Evolutionary conservation across 1,140 invertebrate genomes (phyloP), one percentile per base, ranked within the genome.

Genomic region (Bilobella aurantiaca): DNA sequence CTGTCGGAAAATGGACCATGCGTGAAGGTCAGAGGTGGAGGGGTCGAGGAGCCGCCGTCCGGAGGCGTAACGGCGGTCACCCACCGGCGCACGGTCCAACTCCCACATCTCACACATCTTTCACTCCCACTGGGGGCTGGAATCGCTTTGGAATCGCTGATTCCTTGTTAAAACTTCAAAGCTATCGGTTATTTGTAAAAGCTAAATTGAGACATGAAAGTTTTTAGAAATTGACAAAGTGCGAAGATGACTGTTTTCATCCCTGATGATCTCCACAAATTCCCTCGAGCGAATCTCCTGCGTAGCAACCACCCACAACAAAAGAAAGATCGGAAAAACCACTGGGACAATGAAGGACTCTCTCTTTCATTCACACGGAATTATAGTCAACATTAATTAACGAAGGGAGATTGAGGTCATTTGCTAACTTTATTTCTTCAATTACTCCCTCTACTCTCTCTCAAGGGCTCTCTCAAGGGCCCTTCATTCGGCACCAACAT

Each of bases 1-100:
- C 85, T 96, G 93, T 74, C 92, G 86, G 79, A 94, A 96, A 75
- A 96, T 94, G 60, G 90, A 93, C 93, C 93, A 96, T 57, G 92
- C 92, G 77, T 96, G 92, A 61, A 95, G 81, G 78, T 96, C 91
- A 75, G 94, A 91, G 29, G 88, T 90, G 0, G 85, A 81, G 42
- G 82, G 79, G 65, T 31, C 57, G 32, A 42, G 16, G 8, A 42
- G 42, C 63, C 37, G 61, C 23, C 62, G 21, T 18, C 61, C 32
- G 3, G 67, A 62, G 27, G 29, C 46, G 42, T 64, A 62, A 59
- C 56, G 65, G 31, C 31, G 53, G 32, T 69, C 58, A 58, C n/a
- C 62, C 53, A 49, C 58, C 25, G 59, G 23, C 25, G 84, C 78
- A 75, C 83, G 82, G 76, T 82, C 64, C 73, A 75, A 69, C 63